phyloP scores from a whole-genome alignment of 2,113 vertebrate genomes.

The Indri indri region DNA sequence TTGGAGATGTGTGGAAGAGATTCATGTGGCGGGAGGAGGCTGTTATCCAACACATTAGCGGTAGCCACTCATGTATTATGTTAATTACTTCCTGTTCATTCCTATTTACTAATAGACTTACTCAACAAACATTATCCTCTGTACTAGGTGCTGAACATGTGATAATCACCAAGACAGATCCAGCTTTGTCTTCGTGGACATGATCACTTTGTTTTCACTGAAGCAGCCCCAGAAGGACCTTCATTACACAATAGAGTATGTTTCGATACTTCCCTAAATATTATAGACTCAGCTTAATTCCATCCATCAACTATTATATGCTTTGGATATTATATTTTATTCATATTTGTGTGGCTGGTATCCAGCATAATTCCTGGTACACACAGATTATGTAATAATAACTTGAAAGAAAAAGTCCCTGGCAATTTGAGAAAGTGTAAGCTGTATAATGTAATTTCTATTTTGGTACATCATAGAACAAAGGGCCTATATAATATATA shows the following conservation, averaged over 20 bases:
- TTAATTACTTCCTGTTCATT: background rate
- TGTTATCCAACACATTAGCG: background rate
- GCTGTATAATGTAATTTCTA: constrained; percentile 1
- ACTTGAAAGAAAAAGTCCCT: background rate
- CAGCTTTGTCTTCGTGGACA: background rate
- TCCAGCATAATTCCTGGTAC: background rate
- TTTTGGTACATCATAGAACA: background rate
- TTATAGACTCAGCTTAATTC: background rate
- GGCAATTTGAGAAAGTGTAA: background rate
- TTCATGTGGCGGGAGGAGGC: background rate
- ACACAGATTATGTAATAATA: background rate
- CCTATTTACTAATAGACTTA: background rate
- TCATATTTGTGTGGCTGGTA: background rate
- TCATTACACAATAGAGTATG: background rate
- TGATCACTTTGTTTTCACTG: background rate
- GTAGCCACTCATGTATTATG: no score
- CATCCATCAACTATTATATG: background rate
- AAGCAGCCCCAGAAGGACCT: background rate
- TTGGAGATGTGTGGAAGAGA: background rate
- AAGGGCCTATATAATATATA: background rate
- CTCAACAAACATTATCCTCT: background rate
- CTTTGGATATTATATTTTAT: background rate
- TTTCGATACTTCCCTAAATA: background rate
- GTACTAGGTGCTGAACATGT: background rate
- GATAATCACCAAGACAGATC: background rate